Percentiles rank a stretch among this genome's conserved stretches.
phyloP scores from a whole-genome alignment of 2,113 vertebrate genomes.

The Forbesichthys agassizii region DNA sequence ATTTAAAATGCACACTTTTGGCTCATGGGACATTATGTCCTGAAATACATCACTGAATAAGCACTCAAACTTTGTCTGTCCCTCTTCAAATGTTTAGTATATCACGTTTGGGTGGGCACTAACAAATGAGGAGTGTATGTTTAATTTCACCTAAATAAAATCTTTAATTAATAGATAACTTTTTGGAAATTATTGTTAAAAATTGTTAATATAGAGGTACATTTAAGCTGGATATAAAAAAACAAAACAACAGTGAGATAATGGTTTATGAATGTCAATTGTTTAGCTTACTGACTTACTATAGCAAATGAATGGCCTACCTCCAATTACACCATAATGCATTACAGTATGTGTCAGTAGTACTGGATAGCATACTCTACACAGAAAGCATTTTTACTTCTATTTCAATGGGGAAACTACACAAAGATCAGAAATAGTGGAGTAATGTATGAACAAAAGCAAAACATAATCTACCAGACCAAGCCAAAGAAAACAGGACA shows the following conservation, averaged over 20 bases:
- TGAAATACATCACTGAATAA: background rate
- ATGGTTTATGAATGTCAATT: background rate
- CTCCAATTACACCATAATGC: too few relatives aligned
- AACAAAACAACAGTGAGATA: background rate
- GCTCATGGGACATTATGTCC: slow-evolving; percentile 32
- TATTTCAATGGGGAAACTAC: slow-evolving; percentile 25
- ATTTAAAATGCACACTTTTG: slow-evolving; percentile 18
- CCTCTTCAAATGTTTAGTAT: background rate
- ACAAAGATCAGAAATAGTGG: slow-evolving; percentile 34
- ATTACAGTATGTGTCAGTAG: too few relatives aligned
- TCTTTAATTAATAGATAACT: slow-evolving; percentile 1
- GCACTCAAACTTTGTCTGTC: background rate
- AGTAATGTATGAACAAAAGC: slow-evolving; percentile 13
- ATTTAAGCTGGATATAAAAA: background rate
- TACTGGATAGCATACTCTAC: background rate
- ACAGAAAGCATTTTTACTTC: slow-evolving; percentile 4
- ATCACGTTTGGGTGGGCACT: background rate
- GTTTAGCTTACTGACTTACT: slow-evolving; percentile 9
- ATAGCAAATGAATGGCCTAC: too few relatives aligned
- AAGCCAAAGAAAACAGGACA: slow-evolving; percentile 56
- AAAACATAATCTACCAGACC: slow-evolving; percentile 37
- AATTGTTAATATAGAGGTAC: slow-evolving; percentile 5
- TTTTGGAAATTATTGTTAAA: background rate
- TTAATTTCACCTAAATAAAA: slow-evolving; percentile 1
- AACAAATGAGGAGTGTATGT: background rate